Evolutionary conservation across 2,797 vertebrate species (phyloP), one percentile per base, ranked within the genome.

Genomic region (Carapus acus): DNA sequence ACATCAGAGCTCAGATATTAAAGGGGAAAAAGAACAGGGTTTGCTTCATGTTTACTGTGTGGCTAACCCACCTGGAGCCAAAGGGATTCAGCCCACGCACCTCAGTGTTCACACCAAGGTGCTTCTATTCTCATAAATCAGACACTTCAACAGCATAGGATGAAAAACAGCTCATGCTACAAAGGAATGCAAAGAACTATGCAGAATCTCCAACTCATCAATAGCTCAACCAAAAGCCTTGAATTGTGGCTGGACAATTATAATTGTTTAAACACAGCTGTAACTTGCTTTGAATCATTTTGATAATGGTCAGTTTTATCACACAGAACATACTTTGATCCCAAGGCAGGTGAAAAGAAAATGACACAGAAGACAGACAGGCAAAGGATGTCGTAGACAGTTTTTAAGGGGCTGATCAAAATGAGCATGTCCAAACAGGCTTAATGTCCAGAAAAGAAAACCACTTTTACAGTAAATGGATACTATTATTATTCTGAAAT

Each of bases 401-500:
- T 16, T 18, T 17, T 52, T 27, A 2, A 48, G 36, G 23, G 33
- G 31, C 36, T 41, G 23, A 2, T 17, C 7, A n/a, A 34, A 53
- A 23, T 44, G n/a, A n/a, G n/a, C n/a, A n/a, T 39, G 15, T 37
- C 39, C 23, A 17, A 16, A 36, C 13, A 22, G 15, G 23, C 33
- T 19, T 21, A 22, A 16, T n/a, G n/a, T n/a, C n/a, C n/a, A n/a
- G n/a, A n/a, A n/a, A n/a, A n/a, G n/a, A n/a, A n/a, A n/a, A n/a
- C n/a, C n/a, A n/a, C n/a, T 27, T 8, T 16, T 49, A 36, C 9
- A 18, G 49, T 37, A 49, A 54, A 54, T 15, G 3, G 22, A 64
- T 62, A 61, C 57, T 7, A 27, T 44, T 27, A 44, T 52, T 61
- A 44, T 39, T 18, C 43, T 55, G 22, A 56, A 54, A 56, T 37